These are phyloP conservation scores for Chelonus insularis DNA, from an alignment of 1,140 invertebrate genomes.

Conservation along the genomic window DNA sequence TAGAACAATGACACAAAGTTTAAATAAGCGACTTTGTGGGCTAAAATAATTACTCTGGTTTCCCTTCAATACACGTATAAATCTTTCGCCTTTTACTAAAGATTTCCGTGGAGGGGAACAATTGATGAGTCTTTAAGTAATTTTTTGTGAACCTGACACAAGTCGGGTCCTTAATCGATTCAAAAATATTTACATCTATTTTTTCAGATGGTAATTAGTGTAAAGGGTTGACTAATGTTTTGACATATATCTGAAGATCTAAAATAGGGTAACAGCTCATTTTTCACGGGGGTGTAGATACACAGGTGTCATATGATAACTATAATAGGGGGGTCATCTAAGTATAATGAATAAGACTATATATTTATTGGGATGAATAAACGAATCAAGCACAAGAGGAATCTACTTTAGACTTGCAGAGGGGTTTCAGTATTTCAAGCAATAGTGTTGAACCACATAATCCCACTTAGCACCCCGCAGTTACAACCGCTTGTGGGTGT, in stretches of 20 bases:
- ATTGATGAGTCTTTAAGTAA: slow-evolving; percentile 47
- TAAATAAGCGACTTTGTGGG: no score
- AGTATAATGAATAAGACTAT: not conserved
- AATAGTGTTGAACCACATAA: slow-evolving; percentile 35
- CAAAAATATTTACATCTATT: no score
- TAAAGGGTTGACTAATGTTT: no score
- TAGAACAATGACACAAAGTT: no score
- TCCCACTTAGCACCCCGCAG: slow-evolving; percentile 49
- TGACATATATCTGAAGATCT: no score
- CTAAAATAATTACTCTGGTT: slow-evolving; percentile 18
- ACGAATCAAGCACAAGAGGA: slow-evolving; percentile 7
- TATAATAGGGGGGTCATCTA: not conserved
- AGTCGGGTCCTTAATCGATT: slow-evolving; percentile 20
- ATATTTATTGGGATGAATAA: slow-evolving; percentile 10
- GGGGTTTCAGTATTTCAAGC: slow-evolving; percentile 6
- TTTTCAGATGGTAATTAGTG: no score
- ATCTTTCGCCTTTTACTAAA: slow-evolving; percentile 33
- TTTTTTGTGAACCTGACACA: slow-evolving; percentile 39
- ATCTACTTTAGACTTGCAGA: not conserved
- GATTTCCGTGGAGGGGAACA: slow-evolving; percentile 30
- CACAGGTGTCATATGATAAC: not conserved
- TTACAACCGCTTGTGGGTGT: slow-evolving; percentile 48
- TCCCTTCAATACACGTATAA: slow-evolving; percentile 30
- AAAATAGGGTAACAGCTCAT: not conserved
- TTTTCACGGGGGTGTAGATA: not conserved